Conservation (phyloP, 2,113 vertebrate genomes). For the Todiramphus saurophagus region DNA sequence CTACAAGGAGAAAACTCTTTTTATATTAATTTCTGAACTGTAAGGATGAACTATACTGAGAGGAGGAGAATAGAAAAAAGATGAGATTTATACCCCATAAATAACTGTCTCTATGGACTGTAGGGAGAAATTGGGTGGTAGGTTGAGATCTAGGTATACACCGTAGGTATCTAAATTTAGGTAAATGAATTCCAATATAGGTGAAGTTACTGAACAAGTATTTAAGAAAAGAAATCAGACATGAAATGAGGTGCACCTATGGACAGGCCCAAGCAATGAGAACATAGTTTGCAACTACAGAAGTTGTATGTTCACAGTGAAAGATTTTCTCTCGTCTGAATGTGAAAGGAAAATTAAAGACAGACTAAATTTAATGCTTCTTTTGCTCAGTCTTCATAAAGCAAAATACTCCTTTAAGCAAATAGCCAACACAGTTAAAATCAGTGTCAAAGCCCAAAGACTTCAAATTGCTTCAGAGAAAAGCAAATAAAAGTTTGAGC, state of each 20-base stretch:
- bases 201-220: not conserved
- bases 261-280: not conserved
- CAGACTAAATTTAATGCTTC: not conserved
- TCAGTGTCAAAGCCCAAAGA: not conserved
- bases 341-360: not conserved
- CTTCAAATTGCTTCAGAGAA: not conserved
- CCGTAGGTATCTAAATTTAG: not conserved
- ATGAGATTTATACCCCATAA: not conserved
- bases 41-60: not conserved
- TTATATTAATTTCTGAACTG: not conserved
- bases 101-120: not conserved
- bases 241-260: not conserved
- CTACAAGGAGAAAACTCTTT: not conserved
- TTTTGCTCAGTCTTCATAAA: not conserved
- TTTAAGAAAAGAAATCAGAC: not conserved
- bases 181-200: not conserved
- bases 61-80: not conserved
- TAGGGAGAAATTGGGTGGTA: not conserved
- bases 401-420: not conserved
- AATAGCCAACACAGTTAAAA: not conserved
- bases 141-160: not conserved
- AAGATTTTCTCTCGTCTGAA: not conserved
- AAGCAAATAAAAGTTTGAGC: not conserved
- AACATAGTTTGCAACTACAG: not conserved
- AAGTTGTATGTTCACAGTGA: not conserved